A percentile compares a stretch with the other conserved stretches of the same genome.
These are phyloP conservation scores for Cerastis rubricosa DNA, from an alignment of 2,888 invertebrate species.

Conservation along the genomic window DNA sequence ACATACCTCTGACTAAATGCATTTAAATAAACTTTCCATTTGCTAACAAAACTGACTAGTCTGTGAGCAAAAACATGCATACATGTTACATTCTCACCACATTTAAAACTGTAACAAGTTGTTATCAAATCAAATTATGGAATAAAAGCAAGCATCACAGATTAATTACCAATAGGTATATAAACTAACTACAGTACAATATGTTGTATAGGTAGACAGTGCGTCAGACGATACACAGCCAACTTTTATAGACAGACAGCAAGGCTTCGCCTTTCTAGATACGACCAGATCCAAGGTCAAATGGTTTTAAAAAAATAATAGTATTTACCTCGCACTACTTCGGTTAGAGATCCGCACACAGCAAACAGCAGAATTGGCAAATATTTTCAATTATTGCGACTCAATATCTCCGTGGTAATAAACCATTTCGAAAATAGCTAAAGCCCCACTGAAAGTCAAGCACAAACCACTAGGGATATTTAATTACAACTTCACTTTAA, in stretches of 20 bases:
- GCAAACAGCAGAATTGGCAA: conserved; percentile 64
- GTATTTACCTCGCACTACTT: conserved; percentile 65
- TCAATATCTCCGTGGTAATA: conserved; percentile 64
- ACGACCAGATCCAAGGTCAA: conserved; percentile 72
- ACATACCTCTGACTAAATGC: conserved; percentile 13
- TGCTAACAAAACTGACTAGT: background rate
- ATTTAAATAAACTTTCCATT: conserved; percentile 38
- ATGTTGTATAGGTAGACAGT: conserved; percentile 51
- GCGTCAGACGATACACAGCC: conserved; percentile 59
- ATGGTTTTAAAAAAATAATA: conserved; percentile 44
- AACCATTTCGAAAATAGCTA: conserved; percentile 73
- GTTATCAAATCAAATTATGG: conserved; percentile 35
- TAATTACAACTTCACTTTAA: conserved; percentile 42
- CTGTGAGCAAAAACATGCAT: background rate
- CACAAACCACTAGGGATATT: conserved; percentile 47
- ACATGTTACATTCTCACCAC: conserved; percentile 5
- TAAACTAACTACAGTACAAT: conserved; percentile 19
- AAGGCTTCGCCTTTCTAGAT: conserved; percentile 59
- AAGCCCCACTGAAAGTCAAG: conserved; percentile 55
- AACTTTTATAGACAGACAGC: conserved; percentile 47
- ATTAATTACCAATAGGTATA: conserved; percentile 29
- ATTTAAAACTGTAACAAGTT: conserved; percentile 31
- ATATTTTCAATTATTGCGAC: conserved; percentile 72
- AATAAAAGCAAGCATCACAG: conserved; percentile 13
- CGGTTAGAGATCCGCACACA: conserved; percentile 47